Base-by-base conservation (phyloP, 37 sponge, comb jelly and placozoan species). In the Lycopodina hypogea region DNA sequence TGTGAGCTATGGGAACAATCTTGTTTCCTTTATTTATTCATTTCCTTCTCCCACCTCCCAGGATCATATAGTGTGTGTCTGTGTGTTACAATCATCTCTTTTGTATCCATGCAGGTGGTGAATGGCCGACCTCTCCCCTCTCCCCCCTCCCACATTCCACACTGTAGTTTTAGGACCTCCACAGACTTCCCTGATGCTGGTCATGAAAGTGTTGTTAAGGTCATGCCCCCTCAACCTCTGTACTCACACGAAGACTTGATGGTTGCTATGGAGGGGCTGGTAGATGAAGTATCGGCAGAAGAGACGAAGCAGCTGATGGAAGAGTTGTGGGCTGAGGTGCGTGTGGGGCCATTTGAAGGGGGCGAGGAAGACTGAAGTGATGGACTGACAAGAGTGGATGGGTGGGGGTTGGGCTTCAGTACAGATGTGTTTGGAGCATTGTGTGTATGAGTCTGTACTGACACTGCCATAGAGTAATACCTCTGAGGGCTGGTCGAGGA, bases 111-210 rank as follows among this genome's bases (percentile, higher is more conserved):
- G 56, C 76, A 90, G 86, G 75, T 85, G 17, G 79, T 90, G n/a
- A 64, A 90, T 42, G 90, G 90, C 17, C 76, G 79, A 3, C 78
- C 90, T 50, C 87, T 90, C 69, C 90, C 87, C 23, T 62, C 77
- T 2, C 71, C 55, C 9, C 2, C 26, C 71, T 23, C 55, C 37
- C 90, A 85, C 75, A 57, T 57, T 42, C 90, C 90, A 0, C 57
- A 82, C 56, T 77, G 37, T 22, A 90, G 90, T 66, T 90, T 90
- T 45, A 45, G 48, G 8, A 12, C 48, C 48, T 45, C 48, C 48
- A 15, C 72, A 22, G 42, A 61, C 21, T 52, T 42, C 4, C 57
- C 68, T n/a, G 11, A 21, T 33, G 18, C 71, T 62, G 45, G 38
- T 51, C 50, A 68, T 21, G n/a, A 37, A 9, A 34, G 7, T 29